Conservation (phyloP, 2,113 vertebrate genomes). For the Sapajus apella region DNA sequence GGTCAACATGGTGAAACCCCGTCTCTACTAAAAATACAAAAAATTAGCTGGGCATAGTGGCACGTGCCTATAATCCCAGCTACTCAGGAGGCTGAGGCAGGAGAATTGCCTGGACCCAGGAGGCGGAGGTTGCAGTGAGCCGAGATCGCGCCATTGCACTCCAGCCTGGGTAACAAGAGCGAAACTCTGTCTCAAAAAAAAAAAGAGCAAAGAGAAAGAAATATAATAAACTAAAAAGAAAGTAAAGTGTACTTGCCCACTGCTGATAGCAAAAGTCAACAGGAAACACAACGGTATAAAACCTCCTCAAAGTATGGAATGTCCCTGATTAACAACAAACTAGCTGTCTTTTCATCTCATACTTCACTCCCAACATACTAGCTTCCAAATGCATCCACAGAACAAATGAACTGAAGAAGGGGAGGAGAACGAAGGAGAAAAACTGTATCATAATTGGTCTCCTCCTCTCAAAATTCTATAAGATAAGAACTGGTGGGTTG, state of each 20-base stretch:
- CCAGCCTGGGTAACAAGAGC: too few species aligned
- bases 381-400: constrained; percentile 12
- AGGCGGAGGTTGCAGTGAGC: too few species aligned
- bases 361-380: constrained; percentile 20
- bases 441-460: background rate
- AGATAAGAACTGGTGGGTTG: background rate
- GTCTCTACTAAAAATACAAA: too few species aligned
- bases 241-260: constrained; percentile 40
- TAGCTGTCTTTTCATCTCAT: constrained; percentile 46
- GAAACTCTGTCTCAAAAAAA: too few species aligned
- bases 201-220: background rate
- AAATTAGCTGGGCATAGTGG: too few species aligned
- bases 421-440: constrained; percentile 30
- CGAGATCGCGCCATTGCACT: too few species aligned
- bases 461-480: constrained; percentile 51
- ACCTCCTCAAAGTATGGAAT: constrained; percentile 64
- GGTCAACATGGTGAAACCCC: too few species aligned
- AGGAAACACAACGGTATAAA: constrained; percentile 63
- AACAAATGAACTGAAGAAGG: constrained; percentile 45
- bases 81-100: too few species aligned
- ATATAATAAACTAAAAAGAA: constrained; percentile 53
- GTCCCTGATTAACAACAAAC: constrained; percentile 62
- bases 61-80: too few species aligned
- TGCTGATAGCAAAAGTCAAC: constrained; percentile 59
- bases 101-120: too few species aligned